These are phyloP conservation scores for Choloepus didactylus DNA, from an alignment of 2,797 vertebrate species.

Conservation along the genomic window DNA sequence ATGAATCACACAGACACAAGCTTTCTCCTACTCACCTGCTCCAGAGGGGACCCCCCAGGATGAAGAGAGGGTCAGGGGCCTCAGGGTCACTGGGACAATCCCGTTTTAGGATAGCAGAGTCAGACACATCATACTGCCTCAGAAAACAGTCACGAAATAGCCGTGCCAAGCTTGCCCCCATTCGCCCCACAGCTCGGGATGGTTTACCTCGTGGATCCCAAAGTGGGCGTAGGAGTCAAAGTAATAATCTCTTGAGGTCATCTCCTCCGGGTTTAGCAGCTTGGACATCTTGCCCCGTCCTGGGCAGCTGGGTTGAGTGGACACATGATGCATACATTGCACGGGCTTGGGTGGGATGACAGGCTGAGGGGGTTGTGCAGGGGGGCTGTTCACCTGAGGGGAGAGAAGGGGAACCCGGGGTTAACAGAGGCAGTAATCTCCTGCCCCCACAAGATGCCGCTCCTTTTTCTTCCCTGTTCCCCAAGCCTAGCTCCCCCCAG, in stretches of 20 bases:
- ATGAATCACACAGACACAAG: neutral
- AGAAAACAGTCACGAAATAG: neutral
- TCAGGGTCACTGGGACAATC: neutral
- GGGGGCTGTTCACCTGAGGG: conserved; percentile 89
- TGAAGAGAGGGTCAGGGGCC: neutral
- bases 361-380: conserved; percentile 93
- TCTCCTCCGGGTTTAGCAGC: conserved; percentile 96
- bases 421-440: conserved; percentile 77
- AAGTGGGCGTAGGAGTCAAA: conserved; percentile 99
- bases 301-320: conserved; percentile 92
- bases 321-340: conserved; percentile 91
- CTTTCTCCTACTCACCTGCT: neutral
- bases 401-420: neutral
- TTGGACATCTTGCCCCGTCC: conserved; percentile 97
- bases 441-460: rapidly evolving
- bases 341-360: conserved; percentile 93
- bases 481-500: rapidly evolving
- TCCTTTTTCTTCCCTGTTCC: too few relatives aligned
- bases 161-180: rapidly evolving
- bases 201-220: conserved; percentile 97
- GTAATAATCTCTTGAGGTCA: conserved; percentile 99
- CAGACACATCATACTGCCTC: neutral
- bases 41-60: neutral
- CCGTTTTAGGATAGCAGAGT: neutral
- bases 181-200: neutral